Evolutionary conservation across 2,113 vertebrate species (phyloP).

Genomic region (Chinchilla lanigera): DNA sequence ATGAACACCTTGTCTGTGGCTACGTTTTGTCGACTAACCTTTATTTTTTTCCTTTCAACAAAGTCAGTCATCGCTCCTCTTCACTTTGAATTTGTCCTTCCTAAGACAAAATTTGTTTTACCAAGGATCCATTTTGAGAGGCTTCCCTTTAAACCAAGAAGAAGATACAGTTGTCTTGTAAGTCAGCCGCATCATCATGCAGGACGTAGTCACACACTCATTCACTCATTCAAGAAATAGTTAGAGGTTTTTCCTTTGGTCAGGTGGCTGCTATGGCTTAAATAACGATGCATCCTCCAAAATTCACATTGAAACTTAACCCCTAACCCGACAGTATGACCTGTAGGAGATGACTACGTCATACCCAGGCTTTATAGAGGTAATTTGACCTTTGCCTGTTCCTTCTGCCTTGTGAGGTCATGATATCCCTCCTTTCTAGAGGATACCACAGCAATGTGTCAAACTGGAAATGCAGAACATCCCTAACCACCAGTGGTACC

Average conservation of each 20-base stretch:
- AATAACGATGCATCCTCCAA: background rate
- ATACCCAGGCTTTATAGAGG: background rate
- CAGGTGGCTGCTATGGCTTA: background rate
- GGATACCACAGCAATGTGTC: background rate
- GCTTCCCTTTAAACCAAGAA: background rate
- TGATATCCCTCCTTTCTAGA: background rate
- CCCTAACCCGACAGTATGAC: background rate
- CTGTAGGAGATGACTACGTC: background rate
- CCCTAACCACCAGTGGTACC: background rate
- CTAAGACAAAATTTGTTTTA: background rate
- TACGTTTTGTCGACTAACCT: background rate
- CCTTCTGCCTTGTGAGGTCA: background rate
- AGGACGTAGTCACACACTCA: background rate
- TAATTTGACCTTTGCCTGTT: background rate
- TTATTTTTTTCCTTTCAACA: background rate
- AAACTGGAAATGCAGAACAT: background rate
- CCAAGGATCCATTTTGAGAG: background rate
- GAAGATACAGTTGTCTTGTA: background rate
- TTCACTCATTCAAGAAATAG: background rate
- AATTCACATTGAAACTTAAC: background rate
- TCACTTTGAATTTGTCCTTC: constrained; percentile 18
- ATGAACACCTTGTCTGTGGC: background rate
- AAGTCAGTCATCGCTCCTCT: background rate
- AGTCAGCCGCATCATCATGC: background rate
- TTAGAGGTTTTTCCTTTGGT: constrained; percentile 1